These are phyloP conservation scores for Furcifer pardalis DNA, from an alignment of 2,797 vertebrate species.

Conservation along the genomic window DNA sequence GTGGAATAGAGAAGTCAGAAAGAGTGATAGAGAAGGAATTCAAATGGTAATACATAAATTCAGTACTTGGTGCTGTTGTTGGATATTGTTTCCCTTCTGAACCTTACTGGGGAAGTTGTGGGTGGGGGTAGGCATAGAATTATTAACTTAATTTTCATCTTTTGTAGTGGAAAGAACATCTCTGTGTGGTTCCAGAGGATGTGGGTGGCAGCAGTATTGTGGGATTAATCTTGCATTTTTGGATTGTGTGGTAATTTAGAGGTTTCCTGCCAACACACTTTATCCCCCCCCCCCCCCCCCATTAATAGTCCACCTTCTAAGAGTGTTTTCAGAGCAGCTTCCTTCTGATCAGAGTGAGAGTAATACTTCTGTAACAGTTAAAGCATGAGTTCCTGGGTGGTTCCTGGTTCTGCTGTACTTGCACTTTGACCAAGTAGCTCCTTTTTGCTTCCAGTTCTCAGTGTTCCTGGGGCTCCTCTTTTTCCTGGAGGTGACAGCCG, in stretches of 20 bases:
- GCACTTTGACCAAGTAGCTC: background rate
- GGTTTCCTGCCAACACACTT: background rate
- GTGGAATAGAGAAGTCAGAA: background rate
- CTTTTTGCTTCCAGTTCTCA: conserved; percentile 81
- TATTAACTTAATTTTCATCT: background rate
- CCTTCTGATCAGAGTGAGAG: background rate
- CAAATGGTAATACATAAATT: background rate
- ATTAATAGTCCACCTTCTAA: background rate
- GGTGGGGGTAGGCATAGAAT: background rate
- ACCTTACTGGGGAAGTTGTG: background rate
- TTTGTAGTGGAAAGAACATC: background rate
- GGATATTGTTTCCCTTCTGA: background rate
- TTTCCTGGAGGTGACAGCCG: conserved; percentile 91
- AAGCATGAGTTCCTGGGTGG: background rate
- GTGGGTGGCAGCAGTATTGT: background rate
- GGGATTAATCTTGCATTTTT: background rate
- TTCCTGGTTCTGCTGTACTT: background rate
- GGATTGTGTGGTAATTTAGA: background rate
- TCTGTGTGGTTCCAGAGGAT: background rate
- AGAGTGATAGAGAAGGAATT: background rate
- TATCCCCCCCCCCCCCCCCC: too few relatives aligned
- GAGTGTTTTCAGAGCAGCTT: background rate
- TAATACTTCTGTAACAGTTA: background rate
- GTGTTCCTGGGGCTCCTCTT: conserved; percentile 94
- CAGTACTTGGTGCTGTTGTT: background rate